phyloP scores from a whole-genome alignment of 1,140 invertebrate genomes.

The Epicauta chinensis region DNA sequence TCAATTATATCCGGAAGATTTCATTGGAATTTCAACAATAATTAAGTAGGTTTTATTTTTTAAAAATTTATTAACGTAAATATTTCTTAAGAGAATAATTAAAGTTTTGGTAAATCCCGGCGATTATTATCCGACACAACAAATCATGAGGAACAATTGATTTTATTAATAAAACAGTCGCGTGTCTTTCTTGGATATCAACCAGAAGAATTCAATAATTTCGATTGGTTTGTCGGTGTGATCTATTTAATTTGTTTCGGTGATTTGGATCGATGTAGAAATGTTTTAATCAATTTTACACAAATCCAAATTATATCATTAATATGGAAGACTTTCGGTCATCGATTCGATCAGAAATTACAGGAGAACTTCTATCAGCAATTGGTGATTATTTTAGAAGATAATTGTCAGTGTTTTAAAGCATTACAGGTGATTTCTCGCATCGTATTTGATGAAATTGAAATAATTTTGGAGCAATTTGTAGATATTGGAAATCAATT shows the following conservation, averaged over 20 bases:
- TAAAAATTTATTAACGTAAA: too few relatives aligned
- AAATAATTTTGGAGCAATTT: background rate
- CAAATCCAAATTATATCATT: constrained; percentile 8
- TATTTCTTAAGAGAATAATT: too few relatives aligned
- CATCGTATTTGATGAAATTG: background rate
- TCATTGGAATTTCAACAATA: constrained; percentile 10
- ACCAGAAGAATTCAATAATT: constrained; percentile 11
- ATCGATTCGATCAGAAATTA: constrained; percentile 2
- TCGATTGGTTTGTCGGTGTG: constrained; percentile 22
- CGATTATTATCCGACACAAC: background rate
- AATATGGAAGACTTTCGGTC: constrained; percentile 15
- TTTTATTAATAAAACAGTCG: constrained; percentile 18
- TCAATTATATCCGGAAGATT: constrained; percentile 16
- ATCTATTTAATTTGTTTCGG: constrained; percentile 18
- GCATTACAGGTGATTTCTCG: constrained; percentile 11
- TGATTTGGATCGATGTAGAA: constrained; percentile 15
- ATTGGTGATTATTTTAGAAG: constrained; percentile 14
- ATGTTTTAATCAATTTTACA: constrained; percentile 8
- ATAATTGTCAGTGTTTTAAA: constrained; percentile 5
- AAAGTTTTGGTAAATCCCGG: too few relatives aligned
- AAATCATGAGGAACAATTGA: constrained; percentile 12
- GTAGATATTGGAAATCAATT: constrained; percentile 6
- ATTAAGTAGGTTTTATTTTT: constrained; percentile 4
- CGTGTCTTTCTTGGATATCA: constrained; percentile 7
- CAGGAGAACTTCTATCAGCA: constrained; percentile 14